Base-by-base conservation (phyloP, 2,888 invertebrate genomes). In the Glyphotaelius pellucidus region DNA sequence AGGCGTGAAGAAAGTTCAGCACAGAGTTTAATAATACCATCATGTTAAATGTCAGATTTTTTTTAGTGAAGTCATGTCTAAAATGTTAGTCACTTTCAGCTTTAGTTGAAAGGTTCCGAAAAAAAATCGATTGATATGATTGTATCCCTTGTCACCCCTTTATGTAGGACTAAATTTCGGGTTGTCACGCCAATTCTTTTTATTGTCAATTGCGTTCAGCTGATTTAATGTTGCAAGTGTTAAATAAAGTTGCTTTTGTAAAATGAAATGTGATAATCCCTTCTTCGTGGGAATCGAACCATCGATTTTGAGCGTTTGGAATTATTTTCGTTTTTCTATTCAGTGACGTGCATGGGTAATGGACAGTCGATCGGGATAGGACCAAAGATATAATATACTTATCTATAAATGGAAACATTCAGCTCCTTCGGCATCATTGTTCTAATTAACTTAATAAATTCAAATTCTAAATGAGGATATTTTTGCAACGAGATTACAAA, bases 401-500 rank as follows among this genome's bases (percentile, higher is more conserved):
- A 15, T 19, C 3, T 11, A 42, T 12, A 0, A 0, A 14, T 12
- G 47, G 12, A 14, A 47, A 14, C 11, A 14, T 14, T 2, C 2
- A 52, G 47, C 0, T 52, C 3, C 0, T 52, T 5, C 4, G 19
- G 52, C 15, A 19, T 4, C 19, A 15, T 47, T 42, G 11, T 42
- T 42, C 42, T 42, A 14, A 42, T 42, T 12, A 42, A 3, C 1
- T 91, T 89, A 91, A 91, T 91, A 91, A 91, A 91, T 88, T 91
- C 87, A 88, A 89, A 91, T 91, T 91, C 88, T 89, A 83, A 32
- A 91, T 52, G 87, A 91, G 88, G 32, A 81, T 91, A 91, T 91
- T 91, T 89, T 91, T 91, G 89, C 67, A 91, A 91, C 84, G 35
- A 89, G 89, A 89, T 89, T 88, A 90, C 79, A 79, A 88, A 91